A percentile compares a stretch with the other conserved stretches of the same genome.
Evolutionary conservation across 2,797 vertebrate genomes (phyloP).

Genomic region (Philypnodon macrostomus): DNA sequence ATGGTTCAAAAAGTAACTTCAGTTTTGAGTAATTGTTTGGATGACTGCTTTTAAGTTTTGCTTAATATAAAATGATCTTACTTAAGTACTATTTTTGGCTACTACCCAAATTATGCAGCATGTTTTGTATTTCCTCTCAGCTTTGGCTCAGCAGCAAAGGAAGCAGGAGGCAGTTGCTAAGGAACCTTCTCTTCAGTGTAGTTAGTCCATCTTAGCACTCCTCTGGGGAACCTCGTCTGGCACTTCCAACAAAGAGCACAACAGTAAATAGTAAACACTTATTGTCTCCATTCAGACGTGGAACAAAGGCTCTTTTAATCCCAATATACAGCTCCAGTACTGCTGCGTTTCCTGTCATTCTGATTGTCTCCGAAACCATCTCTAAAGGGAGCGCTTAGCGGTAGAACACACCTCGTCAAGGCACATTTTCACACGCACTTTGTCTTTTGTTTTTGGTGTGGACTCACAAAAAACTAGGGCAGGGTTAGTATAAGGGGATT

Average conservation of each 20-base stretch:
- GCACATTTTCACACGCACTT: conserved; percentile 9
- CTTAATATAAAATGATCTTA: too few relatives aligned
- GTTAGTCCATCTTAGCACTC: conserved; percentile 44
- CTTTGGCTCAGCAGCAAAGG: conserved; percentile 59
- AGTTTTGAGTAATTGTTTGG: too few relatives aligned
- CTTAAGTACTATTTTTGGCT: too few relatives aligned
- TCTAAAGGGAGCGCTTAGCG: conserved; percentile 23
- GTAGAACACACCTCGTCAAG: conserved; percentile 30
- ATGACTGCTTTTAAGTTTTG: too few relatives aligned
- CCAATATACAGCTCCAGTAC: conserved; percentile 10
- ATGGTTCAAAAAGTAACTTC: too few relatives aligned
- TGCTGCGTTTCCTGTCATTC: conserved; percentile 13
- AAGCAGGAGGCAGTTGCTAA: conserved; percentile 74
- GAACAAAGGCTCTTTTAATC: conserved; percentile 11
- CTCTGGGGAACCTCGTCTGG: conserved; percentile 52
- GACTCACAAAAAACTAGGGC: conserved; percentile 48
- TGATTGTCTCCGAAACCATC: neutral
- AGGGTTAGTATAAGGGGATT: too few relatives aligned
- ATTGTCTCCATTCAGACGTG: conserved; percentile 22
- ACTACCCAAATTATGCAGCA: conserved; percentile 37
- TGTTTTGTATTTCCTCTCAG: conserved; percentile 53
- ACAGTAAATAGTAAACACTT: conserved; percentile 50
- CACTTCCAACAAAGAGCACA: conserved; percentile 46
- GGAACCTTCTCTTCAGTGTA: conserved; percentile 61
- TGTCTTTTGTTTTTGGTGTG: conserved; percentile 29